These are phyloP conservation scores for Tamandua tetradactyla DNA, from an alignment of 2,797 vertebrate genomes.

Conservation along the genomic window DNA sequence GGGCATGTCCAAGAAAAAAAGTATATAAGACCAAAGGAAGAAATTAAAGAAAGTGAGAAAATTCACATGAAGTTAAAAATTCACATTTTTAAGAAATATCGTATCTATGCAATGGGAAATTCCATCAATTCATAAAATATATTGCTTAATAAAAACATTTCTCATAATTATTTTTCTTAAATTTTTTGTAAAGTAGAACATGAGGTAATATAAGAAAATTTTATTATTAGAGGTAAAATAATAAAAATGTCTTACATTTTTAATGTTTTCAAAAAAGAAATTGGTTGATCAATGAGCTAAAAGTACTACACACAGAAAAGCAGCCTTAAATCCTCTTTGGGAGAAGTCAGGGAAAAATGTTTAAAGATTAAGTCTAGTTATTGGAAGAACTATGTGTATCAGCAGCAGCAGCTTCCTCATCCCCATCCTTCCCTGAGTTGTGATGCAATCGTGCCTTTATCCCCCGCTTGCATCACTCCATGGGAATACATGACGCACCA, in stretches of 20 bases:
- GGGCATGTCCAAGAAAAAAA: background rate
- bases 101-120: background rate
- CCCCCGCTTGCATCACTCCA: background rate
- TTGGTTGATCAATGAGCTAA: background rate
- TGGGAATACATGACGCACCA: background rate
- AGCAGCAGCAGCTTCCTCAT: accelerated
- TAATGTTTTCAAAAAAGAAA: background rate
- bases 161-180: constrained; percentile 39
- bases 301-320: background rate
- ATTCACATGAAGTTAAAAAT: background rate
- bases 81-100: constrained; percentile 37
- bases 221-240: background rate
- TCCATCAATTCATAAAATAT: constrained; percentile 22
- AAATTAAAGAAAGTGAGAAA: constrained; percentile 15
- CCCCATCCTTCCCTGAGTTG: background rate
- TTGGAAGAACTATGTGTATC: background rate
- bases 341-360: background rate
- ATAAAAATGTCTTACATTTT: background rate
- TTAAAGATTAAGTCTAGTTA: background rate
- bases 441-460: background rate
- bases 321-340: background rate
- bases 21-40: background rate
- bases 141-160: constrained; percentile 62
- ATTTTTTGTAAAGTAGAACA: constrained; percentile 2
- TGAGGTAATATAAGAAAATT: background rate